Evolutionary conservation across 1,140 invertebrate genomes (phyloP), one percentile per base, ranked within the genome.

Genomic region (Saccostrea cuccullata): DNA sequence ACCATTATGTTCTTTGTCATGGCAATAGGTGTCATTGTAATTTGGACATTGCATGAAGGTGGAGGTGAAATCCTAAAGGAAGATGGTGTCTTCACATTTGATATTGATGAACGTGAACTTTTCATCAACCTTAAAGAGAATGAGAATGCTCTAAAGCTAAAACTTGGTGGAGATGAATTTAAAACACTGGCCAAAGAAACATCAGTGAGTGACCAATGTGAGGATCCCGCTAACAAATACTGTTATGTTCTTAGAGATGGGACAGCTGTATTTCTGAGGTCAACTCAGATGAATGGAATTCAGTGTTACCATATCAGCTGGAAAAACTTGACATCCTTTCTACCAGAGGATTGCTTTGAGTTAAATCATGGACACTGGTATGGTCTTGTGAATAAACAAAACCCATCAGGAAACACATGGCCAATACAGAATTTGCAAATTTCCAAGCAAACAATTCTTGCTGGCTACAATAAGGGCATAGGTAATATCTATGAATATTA

Each of bases 41-140:
- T 90, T 8, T 90, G 89, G 89, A 88, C 86, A 8, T 55, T 90
- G 17, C 89, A 90, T 84, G 89, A 90, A 86, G 86, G 84, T 12
- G 85, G 89, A 12, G 84, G 73, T 20, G 85, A 86, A 86, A 64
- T 83, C 56, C 70, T 85, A n/a, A 85, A 86, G 55, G 56, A 86
- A 47, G 85, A 77, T 20, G 58, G 73, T 17, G 83, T 84, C 77
- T 86, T 88, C 82, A 84, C 67, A 26, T 90, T 90, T 86, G 86
- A 88, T 84, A 64, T 64, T 23, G 77, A 88, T 11, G 89, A 88
- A 40, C 55, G 86, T n/a, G 77, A 84, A 56, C 47, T 90, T 36
- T 88, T 67, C n/a, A 13, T 86, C 17, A 77, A 86, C 12, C 84
- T 58, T 36, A 82, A 73, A 73, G 20, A 86, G 23, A 26, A 70